Evolutionary conservation across 2,113 vertebrate species (phyloP).

Genomic region (Sapayoa aenigma): DNA sequence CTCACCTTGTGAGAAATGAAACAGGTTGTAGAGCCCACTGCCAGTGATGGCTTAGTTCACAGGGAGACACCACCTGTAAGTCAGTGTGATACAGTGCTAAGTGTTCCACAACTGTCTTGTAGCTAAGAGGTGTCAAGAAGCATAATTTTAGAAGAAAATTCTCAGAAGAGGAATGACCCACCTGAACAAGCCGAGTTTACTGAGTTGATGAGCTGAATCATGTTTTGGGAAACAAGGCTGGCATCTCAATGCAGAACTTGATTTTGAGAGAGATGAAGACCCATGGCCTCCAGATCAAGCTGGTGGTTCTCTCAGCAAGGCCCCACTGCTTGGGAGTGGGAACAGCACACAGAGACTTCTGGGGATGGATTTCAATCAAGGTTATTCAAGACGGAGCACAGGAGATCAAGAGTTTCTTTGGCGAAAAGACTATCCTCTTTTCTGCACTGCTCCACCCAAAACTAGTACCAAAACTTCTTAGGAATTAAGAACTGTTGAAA

Average conservation of each 20-base stretch:
- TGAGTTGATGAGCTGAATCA: background rate
- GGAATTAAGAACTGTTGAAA: background rate
- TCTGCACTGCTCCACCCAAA: background rate
- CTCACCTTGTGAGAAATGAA: background rate
- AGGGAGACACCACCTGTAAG: accelerated
- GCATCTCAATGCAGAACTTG: background rate
- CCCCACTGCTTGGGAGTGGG: background rate
- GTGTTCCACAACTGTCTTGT: accelerated
- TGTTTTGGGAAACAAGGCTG: background rate
- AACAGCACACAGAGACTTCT: accelerated
- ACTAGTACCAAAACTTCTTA: background rate
- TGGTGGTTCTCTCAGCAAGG: background rate
- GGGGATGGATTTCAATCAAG: background rate
- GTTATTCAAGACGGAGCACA: background rate
- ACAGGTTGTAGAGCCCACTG: background rate
- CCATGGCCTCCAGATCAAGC: accelerated
- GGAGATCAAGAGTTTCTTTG: background rate
- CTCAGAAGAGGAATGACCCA: background rate
- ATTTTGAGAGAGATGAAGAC: background rate
- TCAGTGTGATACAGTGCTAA: accelerated
- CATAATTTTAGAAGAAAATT: background rate
- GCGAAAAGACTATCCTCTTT: background rate
- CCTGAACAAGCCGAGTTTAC: background rate
- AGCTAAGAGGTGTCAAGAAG: background rate
- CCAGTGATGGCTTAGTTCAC: too few relatives aligned